Conservation (phyloP, 2,113 vertebrate species). For the Podilymbus podiceps region DNA sequence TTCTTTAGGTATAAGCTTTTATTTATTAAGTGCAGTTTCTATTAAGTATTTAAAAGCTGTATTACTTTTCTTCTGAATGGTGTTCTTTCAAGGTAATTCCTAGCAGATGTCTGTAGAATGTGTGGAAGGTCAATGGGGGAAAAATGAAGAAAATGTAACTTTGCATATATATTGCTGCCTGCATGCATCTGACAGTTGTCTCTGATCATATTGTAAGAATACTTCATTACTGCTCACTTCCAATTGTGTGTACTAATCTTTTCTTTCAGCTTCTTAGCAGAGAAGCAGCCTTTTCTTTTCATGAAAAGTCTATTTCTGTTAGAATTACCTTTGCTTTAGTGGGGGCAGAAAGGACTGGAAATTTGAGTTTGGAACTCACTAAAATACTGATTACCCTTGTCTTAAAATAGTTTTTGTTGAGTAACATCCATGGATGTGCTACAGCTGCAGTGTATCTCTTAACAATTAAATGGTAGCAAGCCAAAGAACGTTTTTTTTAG, state of each 20-base stretch:
- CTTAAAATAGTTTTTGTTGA: background rate
- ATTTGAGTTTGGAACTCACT: background rate
- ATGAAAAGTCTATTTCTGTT: background rate
- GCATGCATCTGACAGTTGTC: background rate
- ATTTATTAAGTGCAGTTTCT: background rate
- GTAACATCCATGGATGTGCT: background rate
- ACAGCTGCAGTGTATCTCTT: background rate
- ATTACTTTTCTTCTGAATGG: background rate
- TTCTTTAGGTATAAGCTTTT: background rate
- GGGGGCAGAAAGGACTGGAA: background rate
- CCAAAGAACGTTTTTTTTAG: background rate
- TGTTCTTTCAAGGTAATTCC: background rate
- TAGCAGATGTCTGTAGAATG: background rate
- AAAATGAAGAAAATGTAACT: background rate
- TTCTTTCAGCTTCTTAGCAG: background rate
- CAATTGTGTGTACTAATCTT: background rate
- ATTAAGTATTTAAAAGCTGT: background rate
- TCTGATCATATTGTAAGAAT: background rate
- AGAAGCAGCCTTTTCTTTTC: background rate
- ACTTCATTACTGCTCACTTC: background rate
- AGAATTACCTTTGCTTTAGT: background rate
- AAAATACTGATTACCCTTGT: background rate
- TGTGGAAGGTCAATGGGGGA: background rate
- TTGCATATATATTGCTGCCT: background rate
- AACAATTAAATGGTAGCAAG: background rate